Conservation (phyloP, 2,888 invertebrate genomes). For the Lasioglossum leucozonium region DNA sequence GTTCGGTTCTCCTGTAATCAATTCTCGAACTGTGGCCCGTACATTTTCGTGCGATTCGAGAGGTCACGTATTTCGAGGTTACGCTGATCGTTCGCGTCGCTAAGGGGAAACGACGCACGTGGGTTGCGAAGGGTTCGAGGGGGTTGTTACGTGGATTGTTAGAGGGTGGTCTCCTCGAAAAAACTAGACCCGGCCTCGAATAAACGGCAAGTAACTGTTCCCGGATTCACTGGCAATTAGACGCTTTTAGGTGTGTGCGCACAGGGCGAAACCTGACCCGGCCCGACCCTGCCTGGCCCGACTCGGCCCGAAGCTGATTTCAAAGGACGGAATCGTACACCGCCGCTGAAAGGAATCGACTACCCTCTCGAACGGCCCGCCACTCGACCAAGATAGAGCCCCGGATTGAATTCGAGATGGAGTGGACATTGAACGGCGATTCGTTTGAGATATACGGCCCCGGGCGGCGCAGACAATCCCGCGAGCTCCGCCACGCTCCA, state of each 20-base stretch:
- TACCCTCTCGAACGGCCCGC: background rate
- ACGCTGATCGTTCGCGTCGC: too few species aligned
- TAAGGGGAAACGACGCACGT: too few species aligned
- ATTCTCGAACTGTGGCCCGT: background rate
- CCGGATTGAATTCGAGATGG: constrained; percentile 19
- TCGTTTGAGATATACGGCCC: constrained; percentile 2
- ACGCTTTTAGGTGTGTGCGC: constrained; percentile 40
- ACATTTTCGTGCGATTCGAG: too few species aligned
- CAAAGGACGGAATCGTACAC: constrained; percentile 9
- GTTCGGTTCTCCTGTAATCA: background rate
- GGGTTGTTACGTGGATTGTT: background rate
- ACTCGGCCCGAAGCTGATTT: background rate
- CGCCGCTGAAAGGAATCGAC: constrained; percentile 27
- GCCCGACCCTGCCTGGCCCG: background rate
- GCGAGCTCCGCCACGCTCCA: background rate
- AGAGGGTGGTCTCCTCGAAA: background rate
- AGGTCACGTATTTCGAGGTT: too few species aligned
- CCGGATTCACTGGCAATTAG: constrained; percentile 53
- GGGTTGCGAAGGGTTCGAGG: background rate
- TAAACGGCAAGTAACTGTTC: constrained; percentile 53
- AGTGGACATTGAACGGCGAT: constrained; percentile 17
- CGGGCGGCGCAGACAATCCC: background rate
- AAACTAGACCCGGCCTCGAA: constrained; percentile 34
- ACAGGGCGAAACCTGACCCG: background rate
- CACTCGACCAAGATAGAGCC: background rate